Evolutionary conservation across 1,140 invertebrate species (phyloP), one percentile per base, ranked within the genome.

Genomic region (Mya arenaria): DNA sequence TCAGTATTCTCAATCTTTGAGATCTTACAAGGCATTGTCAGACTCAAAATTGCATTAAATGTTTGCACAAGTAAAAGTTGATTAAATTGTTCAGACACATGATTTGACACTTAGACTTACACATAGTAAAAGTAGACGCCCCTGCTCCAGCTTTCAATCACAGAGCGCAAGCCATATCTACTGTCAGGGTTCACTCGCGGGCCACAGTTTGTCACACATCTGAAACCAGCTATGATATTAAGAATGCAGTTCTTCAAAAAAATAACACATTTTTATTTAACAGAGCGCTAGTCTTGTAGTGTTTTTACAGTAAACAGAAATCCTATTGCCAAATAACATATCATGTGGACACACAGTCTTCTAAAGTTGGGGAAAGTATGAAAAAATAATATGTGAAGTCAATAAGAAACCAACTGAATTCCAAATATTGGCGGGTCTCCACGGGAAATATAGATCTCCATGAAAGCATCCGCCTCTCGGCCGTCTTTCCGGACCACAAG

Each of bases 191-290:
- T 86, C 23, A 86, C 66, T 37, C 52, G 75, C 3, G 19, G 23
- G 10, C 74, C 79, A 79, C 85, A 86, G 32, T 86, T 86, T 32
- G 82, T 86, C 17, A 86, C 83, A 65, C 85, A 86, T 13, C 85
- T 86, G 44, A 8, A 28, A n/a, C n/a, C n/a, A n/a, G n/a, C n/a
- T n/a, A n/a, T n/a, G n/a, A n/a, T n/a, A n/a, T n/a, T n/a, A n/a
- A n/a, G n/a, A n/a, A n/a, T n/a, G n/a, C n/a, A n/a, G n/a, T n/a
- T n/a, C n/a, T n/a, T n/a, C n/a, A n/a, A n/a, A n/a, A n/a, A n/a
- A n/a, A n/a, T n/a, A n/a, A n/a, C n/a, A n/a, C n/a, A n/a, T n/a
- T n/a, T n/a, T n/a, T n/a, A n/a, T n/a, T n/a, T n/a, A n/a, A n/a
- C n/a, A n/a, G n/a, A n/a, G n/a, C n/a, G n/a, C n/a, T n/a, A n/a